Percentiles rank a stretch among this genome's conserved stretches.
Evolutionary conservation across 2,888 invertebrate genomes (phyloP).

Genomic region (Allophyes oxyacanthae): DNA sequence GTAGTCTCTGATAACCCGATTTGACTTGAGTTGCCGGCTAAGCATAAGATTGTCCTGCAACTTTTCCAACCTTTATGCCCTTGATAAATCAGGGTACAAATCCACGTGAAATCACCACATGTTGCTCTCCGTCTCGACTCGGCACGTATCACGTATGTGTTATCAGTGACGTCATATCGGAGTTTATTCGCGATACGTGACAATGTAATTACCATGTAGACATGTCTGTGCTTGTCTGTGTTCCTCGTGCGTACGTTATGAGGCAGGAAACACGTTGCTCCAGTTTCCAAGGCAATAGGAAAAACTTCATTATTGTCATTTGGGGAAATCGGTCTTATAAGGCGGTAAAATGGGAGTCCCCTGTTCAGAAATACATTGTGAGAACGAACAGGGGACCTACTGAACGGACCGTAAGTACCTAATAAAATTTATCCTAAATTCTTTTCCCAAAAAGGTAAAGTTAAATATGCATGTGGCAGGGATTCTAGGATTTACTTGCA

Average conservation of each 20-base stretch:
- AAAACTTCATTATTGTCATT: constrained; percentile 10
- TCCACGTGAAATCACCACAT: constrained; percentile 22
- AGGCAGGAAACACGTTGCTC: constrained; percentile 8
- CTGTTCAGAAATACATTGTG: neutral
- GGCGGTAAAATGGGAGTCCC: neutral
- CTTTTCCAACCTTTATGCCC: too few relatives aligned
- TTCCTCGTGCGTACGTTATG: constrained; percentile 14
- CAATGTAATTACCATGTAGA: neutral
- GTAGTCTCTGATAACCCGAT: too few relatives aligned
- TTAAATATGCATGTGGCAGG: too few relatives aligned
- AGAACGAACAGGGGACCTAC: too few relatives aligned
- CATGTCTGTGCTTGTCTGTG: constrained; percentile 11
- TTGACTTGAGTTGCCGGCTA: too few relatives aligned
- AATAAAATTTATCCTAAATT: too few relatives aligned
- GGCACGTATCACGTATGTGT: constrained; percentile 15
- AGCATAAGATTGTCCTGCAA: too few relatives aligned
- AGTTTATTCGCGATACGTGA: constrained; percentile 20
- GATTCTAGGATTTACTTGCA: too few relatives aligned
- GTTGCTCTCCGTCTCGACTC: constrained; percentile 1
- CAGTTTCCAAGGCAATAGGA: constrained; percentile 38
- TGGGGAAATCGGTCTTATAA: too few relatives aligned
- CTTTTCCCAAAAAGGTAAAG: too few relatives aligned
- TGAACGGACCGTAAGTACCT: too few relatives aligned
- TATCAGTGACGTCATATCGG: constrained; percentile 35
- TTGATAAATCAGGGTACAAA: constrained; percentile 4